Evolutionary conservation across 2,113 vertebrate species (phyloP).

Genomic region (Maccullochella peelii): DNA sequence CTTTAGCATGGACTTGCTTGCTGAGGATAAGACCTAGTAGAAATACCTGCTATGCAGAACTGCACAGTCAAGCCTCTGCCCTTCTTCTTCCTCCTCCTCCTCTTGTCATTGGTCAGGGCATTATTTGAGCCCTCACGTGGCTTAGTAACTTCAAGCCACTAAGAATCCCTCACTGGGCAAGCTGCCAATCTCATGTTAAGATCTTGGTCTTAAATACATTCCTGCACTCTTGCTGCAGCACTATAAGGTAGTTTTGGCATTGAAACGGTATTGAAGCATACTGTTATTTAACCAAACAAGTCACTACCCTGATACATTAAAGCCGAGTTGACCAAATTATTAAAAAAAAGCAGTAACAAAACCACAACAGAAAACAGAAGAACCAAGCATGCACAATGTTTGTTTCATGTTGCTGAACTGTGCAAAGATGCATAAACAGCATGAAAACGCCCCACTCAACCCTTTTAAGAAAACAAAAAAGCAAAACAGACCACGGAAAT

Average conservation of each 20-base stretch:
- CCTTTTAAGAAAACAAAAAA: neutral
- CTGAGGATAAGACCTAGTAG: constrained; percentile 22
- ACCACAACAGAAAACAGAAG: neutral
- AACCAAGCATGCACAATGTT: neutral
- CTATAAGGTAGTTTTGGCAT: constrained; percentile 28
- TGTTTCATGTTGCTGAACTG: neutral
- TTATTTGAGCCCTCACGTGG: constrained; percentile 68
- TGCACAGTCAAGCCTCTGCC: constrained; percentile 51
- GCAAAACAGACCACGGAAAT: neutral
- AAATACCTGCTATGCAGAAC: constrained; percentile 41
- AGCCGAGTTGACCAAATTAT: neutral
- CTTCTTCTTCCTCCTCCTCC: constrained; percentile 44
- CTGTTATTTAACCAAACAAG: neutral
- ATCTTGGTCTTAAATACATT: constrained; percentile 72
- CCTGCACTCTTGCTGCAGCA: constrained; percentile 60
- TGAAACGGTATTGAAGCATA: neutral
- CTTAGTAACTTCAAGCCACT: constrained; percentile 64
- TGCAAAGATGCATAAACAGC: neutral
- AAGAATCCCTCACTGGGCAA: constrained; percentile 63
- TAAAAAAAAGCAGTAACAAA: neutral
- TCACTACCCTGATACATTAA: neutral
- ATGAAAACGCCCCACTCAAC: neutral
- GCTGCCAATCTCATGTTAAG: constrained; percentile 67
- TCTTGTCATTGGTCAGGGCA: constrained; percentile 57
- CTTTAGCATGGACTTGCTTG: constrained; percentile 1